Evolutionary conservation across 2,797 vertebrate species (phyloP).

Genomic region (Lagodon rhomboides): DNA sequence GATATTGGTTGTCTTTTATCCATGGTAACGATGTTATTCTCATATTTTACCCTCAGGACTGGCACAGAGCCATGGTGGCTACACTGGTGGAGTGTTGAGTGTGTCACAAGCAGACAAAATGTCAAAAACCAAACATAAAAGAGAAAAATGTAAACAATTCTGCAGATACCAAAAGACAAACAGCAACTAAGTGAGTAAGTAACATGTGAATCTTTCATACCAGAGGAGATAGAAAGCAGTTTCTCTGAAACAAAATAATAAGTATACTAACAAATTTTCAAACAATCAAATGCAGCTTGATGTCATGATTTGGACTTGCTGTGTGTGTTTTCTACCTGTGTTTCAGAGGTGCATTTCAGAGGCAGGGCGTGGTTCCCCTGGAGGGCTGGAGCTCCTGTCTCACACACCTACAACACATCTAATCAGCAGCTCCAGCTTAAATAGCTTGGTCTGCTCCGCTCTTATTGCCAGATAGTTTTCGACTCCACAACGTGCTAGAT

Average conservation of each 20-base stretch:
- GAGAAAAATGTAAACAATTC: not conserved
- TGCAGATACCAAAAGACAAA: not conserved
- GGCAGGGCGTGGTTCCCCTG: too few species aligned
- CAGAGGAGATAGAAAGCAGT: not conserved
- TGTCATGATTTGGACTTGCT: too few species aligned
- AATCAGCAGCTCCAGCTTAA: too few species aligned
- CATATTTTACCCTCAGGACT: slow-evolving; percentile 25
- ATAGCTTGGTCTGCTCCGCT: too few species aligned
- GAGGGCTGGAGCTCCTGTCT: too few species aligned
- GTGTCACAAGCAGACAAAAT: too few species aligned
- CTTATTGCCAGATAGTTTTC: too few species aligned
- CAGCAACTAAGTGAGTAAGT: not conserved
- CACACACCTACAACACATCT: too few species aligned
- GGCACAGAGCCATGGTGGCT: not conserved
- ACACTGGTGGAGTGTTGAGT: not conserved
- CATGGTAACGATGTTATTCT: slow-evolving; percentile 54
- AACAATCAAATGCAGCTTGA: not conserved
- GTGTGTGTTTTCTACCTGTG: too few species aligned
- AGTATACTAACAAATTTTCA: not conserved
- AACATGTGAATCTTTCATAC: not conserved
- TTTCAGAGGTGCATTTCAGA: too few species aligned
- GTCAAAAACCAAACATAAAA: too few species aligned
- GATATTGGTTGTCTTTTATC: slow-evolving; percentile 37
- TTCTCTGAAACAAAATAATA: not conserved
- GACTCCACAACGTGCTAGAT: too few species aligned